These are phyloP conservation scores for Epinephelus coioides DNA, from an alignment of 2,797 vertebrate genomes.

Conservation along the genomic window DNA sequence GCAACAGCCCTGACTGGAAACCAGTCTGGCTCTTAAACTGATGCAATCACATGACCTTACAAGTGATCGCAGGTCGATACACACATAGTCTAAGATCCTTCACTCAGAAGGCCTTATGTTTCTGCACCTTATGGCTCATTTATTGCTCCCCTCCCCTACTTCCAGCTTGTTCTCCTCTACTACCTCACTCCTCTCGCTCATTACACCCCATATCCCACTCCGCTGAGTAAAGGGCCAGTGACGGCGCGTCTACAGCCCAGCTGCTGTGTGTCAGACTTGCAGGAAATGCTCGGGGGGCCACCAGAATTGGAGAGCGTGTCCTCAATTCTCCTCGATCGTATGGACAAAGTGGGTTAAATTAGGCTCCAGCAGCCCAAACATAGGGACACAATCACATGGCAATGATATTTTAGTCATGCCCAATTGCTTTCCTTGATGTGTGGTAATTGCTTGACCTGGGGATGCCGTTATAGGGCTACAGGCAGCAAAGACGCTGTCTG, in stretches of 20 bases:
- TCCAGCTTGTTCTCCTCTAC: conserved; percentile 41
- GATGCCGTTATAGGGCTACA: conserved; percentile 57
- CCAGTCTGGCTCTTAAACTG: conserved; percentile 12
- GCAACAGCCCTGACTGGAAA: conserved; percentile 20
- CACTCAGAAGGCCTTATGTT: conserved; percentile 28
- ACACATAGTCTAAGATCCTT: conserved; percentile 16
- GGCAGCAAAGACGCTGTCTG: conserved; percentile 54
- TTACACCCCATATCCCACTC: conserved; percentile 66
- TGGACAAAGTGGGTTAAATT: conserved; percentile 85
- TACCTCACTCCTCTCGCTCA: conserved; percentile 62
- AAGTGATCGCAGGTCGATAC: conserved; percentile 22
- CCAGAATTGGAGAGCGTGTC: conserved; percentile 79
- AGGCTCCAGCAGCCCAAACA: conserved; percentile 78
- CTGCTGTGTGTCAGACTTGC: conserved; percentile 56
- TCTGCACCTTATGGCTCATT: conserved; percentile 46
- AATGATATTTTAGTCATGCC: conserved; percentile 85
- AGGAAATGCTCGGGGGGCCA: conserved; percentile 66
- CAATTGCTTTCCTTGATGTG: conserved; percentile 87
- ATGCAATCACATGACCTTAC: conserved; percentile 6
- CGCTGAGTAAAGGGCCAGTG: conserved; percentile 57
- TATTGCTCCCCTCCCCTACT: conserved; percentile 33
- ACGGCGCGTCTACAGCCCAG: conserved; percentile 62
- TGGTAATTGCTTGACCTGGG: conserved; percentile 85
- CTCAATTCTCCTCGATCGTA: conserved; percentile 79
- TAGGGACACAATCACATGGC: conserved; percentile 76